These are phyloP conservation scores for Apolygus lucorum DNA, from an alignment of 1,140 invertebrate species.

Conservation along the genomic window DNA sequence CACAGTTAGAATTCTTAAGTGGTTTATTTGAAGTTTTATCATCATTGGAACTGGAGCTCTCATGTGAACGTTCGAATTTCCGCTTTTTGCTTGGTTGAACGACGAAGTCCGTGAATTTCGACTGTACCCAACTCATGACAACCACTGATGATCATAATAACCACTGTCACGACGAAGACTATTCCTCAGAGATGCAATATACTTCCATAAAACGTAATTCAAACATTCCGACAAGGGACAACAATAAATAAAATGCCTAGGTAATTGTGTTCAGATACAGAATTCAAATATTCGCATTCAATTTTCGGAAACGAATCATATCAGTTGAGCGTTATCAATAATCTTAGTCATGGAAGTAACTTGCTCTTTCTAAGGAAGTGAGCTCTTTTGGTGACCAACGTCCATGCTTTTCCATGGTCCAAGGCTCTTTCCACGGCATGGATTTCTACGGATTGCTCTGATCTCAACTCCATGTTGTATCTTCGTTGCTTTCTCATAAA, in stretches of 20 bases:
- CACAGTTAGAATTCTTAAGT: too few relatives aligned
- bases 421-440: too few relatives aligned
- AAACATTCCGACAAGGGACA: not conserved
- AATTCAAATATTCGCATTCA: not conserved
- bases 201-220: not conserved
- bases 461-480: too few relatives aligned
- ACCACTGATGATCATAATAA: not conserved
- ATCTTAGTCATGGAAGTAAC: too few relatives aligned
- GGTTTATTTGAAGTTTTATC: too few relatives aligned
- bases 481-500: too few relatives aligned
- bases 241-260: not conserved
- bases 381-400: too few relatives aligned
- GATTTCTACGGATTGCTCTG: too few relatives aligned
- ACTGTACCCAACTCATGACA: conserved; percentile 24
- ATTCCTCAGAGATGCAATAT: not conserved
- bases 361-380: too few relatives aligned
- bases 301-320: not conserved
- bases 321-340: not conserved
- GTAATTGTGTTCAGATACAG: too few relatives aligned
- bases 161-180: too few relatives aligned
- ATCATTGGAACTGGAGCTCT: not conserved
- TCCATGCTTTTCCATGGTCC: too few relatives aligned
- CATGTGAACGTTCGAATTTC: not conserved
- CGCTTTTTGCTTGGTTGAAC: conserved; percentile 20
- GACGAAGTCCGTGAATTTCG: conserved; percentile 19